Base-by-base conservation (phyloP, 1,140 invertebrate species). In the Himalopsyche phryganea region DNA sequence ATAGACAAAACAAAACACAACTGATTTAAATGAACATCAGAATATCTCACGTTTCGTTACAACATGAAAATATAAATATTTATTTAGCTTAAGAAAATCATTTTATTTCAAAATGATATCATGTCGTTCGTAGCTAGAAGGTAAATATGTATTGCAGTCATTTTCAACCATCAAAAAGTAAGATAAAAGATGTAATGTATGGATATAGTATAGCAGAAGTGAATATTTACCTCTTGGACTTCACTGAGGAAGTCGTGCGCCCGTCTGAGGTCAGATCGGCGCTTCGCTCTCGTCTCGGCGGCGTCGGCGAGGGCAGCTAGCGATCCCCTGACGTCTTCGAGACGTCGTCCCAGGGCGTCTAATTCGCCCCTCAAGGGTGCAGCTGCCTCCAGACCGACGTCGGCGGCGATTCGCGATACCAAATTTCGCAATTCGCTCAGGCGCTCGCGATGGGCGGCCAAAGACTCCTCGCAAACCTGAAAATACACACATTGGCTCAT, bases 381-480 rank as follows among this genome's bases (percentile, higher is more conserved):
- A 35, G 81, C 80, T 3, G 79, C 80, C 67, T 87, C 84, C 45
- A 89, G 76, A 14, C 89, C 88, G 15, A 90, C 86, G 66, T 89
- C 86, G 3, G 84, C 83, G 0, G 88, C 88, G 32, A 91, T 90
- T 57, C 86, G 83, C 1, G 84, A 81, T 9, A 90, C 89, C 58
- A 91, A 78, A n/a, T 84, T 81, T 11, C 84, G 83, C 14, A 91
- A 75, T 67, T 90, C 86, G 6, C 82, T 80, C 15, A 91, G 69
- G 44, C 83, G 79, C 58, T 82, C 80, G 62, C 82, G 85, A 65
- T 90, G 84, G 23, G 82, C 80, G 55, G 83, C 85, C 68, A 91
- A 79, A 58, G 83, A 84, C 71, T 90, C 85, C 68, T 89, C 82
- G 69, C 86, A 89, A 71, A 86, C 82, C 88, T 90, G 70, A 45